Percentiles rank a stretch among this genome's conserved stretches.
Conservation (phyloP, 1,140 invertebrate species). For the Zaprionus nigranus region DNA sequence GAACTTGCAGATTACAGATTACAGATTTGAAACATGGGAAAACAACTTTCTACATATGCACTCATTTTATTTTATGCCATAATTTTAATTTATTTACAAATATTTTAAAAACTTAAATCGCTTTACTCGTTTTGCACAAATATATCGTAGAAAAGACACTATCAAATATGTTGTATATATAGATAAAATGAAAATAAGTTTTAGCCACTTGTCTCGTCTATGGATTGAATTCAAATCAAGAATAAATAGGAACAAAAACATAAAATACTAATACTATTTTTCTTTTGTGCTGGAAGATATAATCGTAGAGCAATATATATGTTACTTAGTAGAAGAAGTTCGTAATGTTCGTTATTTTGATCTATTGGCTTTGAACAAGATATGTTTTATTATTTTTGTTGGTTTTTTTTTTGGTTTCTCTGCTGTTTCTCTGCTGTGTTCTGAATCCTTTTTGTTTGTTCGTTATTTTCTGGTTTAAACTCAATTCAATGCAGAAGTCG, state of each 20-base stretch:
- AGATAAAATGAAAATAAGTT: constrained; percentile 66
- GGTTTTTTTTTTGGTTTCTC: constrained; percentile 29
- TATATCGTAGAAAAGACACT: constrained; percentile 66
- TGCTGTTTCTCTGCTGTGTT: constrained; percentile 50
- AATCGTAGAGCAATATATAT: constrained; percentile 25
- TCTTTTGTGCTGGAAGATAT: constrained; percentile 65
- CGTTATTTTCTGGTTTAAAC: constrained; percentile 57
- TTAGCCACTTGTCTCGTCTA: constrained; percentile 67
- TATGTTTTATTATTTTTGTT: constrained; percentile 5
- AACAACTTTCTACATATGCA: constrained; percentile 56
- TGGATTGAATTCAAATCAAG: constrained; percentile 77
- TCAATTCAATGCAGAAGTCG: constrained; percentile 63
- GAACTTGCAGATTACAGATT: neutral
- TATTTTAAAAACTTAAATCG: constrained; percentile 74
- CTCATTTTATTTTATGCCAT: constrained; percentile 72
- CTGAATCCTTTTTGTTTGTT: constrained; percentile 23
- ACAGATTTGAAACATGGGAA: constrained; percentile 29
- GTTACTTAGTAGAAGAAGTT: constrained; percentile 50
- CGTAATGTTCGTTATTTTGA: constrained; percentile 40
- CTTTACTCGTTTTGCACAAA: constrained; percentile 77
- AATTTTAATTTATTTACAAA: constrained; percentile 83
- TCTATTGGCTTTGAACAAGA: constrained; percentile 50
- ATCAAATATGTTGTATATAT: constrained; percentile 44
- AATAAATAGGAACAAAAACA: constrained; percentile 81
- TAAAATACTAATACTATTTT: constrained; percentile 79